Percentiles rank a stretch among this genome's conserved stretches.
Evolutionary conservation across 2,888 invertebrate species (phyloP).

Genomic region (Dasysyrphus tricinctus): DNA sequence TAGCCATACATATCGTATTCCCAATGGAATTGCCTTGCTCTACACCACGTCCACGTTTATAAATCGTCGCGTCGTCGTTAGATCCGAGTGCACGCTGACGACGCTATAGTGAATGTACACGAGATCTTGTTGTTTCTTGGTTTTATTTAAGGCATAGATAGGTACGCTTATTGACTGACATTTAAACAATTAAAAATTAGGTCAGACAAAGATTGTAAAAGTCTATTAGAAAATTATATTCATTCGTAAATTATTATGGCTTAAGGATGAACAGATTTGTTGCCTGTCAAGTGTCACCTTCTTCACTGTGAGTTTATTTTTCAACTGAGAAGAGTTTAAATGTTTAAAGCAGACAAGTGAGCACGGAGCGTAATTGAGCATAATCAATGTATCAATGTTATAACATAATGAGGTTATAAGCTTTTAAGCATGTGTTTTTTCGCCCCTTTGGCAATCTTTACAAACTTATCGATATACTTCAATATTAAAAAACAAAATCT

Average conservation of each 20-base stretch:
- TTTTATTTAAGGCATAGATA: slow-evolving; percentile 48
- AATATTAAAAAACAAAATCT: slow-evolving; percentile 11
- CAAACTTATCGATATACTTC: slow-evolving; percentile 44
- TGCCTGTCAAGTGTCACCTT: slow-evolving; percentile 39
- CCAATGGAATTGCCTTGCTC: neutral
- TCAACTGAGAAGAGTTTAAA: slow-evolving; percentile 32
- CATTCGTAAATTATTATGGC: slow-evolving; percentile 22
- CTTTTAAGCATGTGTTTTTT: slow-evolving; percentile 5
- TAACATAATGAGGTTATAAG: slow-evolving; percentile 44
- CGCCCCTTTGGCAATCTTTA: slow-evolving; percentile 35
- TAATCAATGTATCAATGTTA: neutral
- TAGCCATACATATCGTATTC: neutral
- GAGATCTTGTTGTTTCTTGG: slow-evolving; percentile 54
- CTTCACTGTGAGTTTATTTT: neutral
- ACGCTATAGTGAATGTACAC: slow-evolving; percentile 52
- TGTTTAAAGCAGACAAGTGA: slow-evolving; percentile 11
- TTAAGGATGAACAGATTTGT: slow-evolving; percentile 57
- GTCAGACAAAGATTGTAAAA: slow-evolving; percentile 60
- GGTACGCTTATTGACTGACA: slow-evolving; percentile 65
- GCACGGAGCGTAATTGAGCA: neutral
- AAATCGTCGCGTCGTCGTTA: slow-evolving; percentile 21
- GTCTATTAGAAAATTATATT: slow-evolving; percentile 43
- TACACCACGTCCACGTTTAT: slow-evolving; percentile 17
- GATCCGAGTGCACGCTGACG: slow-evolving; percentile 5
- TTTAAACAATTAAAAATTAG: slow-evolving; percentile 68